phyloP scores from a whole-genome alignment of 2,888 invertebrate species.

The Octodonta nipae region DNA sequence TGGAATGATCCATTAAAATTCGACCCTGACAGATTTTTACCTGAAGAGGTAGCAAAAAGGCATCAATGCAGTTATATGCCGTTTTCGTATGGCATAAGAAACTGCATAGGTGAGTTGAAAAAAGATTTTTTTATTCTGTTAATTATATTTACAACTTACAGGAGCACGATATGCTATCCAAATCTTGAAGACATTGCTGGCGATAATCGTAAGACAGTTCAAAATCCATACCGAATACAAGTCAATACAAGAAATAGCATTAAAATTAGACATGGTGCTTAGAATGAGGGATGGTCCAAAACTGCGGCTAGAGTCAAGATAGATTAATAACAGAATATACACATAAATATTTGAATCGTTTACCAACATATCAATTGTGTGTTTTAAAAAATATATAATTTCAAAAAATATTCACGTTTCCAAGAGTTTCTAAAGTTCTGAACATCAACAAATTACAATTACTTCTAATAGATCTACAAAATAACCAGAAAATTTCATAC shows the following conservation, averaged over 20 bases:
- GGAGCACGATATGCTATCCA: constrained; percentile 31
- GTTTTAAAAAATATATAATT: too few species aligned
- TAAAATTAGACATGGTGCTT: constrained; percentile 16
- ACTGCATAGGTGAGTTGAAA: constrained; percentile 38
- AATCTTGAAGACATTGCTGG: constrained; percentile 33
- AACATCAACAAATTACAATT: too few species aligned
- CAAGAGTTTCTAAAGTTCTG: too few species aligned
- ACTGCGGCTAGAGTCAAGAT: constrained; percentile 11
- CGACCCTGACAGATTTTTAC: constrained; percentile 45
- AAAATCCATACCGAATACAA: constrained; percentile 23
- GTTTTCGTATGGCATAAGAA: constrained; percentile 38
- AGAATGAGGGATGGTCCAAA: constrained; percentile 17
- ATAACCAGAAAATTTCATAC: too few species aligned
- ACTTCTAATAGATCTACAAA: too few species aligned
- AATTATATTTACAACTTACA: neutral
- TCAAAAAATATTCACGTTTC: too few species aligned
- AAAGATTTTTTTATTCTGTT: neutral
- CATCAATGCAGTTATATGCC: constrained; percentile 40
- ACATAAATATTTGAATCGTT: too few species aligned
- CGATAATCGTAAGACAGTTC: constrained; percentile 30
- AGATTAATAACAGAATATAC: constrained; percentile 1
- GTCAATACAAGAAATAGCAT: constrained; percentile 18
- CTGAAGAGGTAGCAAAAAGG: constrained; percentile 35
- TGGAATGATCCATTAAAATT: constrained; percentile 46
- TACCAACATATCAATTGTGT: too few species aligned